phyloP scores from a whole-genome alignment of 1,140 invertebrate species.

The Sitophilus oryzae region DNA sequence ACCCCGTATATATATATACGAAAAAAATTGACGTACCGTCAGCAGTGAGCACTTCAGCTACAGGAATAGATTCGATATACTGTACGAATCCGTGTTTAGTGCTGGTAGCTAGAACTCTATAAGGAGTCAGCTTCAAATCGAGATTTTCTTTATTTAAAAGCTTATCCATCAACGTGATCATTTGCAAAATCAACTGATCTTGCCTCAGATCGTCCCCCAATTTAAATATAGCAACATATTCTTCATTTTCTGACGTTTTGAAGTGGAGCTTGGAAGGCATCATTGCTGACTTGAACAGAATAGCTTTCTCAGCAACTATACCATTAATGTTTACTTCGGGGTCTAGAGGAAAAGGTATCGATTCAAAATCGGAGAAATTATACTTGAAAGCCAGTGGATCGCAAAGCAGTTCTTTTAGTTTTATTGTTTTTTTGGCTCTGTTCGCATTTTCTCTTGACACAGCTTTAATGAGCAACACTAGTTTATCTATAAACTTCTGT shows the following conservation, averaged over 20 bases:
- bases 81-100: constrained; percentile 95
- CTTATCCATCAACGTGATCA: constrained; percentile 98
- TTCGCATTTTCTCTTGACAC: constrained; percentile 90
- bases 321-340: constrained; percentile 81
- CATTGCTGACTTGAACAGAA: constrained; percentile 92
- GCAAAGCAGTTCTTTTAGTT: constrained; percentile 72
- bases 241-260: constrained; percentile 68
- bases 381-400: constrained; percentile 73
- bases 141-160: constrained; percentile 87
- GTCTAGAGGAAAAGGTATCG: constrained; percentile 90
- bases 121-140: constrained; percentile 92
- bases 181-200: constrained; percentile 95
- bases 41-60: constrained; percentile 82
- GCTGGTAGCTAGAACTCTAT: constrained; percentile 87
- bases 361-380: constrained; percentile 88
- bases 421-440: constrained; percentile 85
- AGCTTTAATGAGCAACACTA: constrained; percentile 84
- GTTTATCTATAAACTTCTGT: constrained; percentile 83
- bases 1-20: not conserved
- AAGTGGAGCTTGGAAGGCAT: constrained; percentile 98
- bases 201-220: constrained; percentile 97
- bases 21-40: constrained; percentile 56
- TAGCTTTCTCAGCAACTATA: constrained; percentile 83
- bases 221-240: constrained; percentile 98
- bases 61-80: constrained; percentile 90